Evolutionary conservation across 2,797 vertebrate species (phyloP), one percentile per base, ranked within the genome.

Genomic region (Ceyx erithaca): DNA sequence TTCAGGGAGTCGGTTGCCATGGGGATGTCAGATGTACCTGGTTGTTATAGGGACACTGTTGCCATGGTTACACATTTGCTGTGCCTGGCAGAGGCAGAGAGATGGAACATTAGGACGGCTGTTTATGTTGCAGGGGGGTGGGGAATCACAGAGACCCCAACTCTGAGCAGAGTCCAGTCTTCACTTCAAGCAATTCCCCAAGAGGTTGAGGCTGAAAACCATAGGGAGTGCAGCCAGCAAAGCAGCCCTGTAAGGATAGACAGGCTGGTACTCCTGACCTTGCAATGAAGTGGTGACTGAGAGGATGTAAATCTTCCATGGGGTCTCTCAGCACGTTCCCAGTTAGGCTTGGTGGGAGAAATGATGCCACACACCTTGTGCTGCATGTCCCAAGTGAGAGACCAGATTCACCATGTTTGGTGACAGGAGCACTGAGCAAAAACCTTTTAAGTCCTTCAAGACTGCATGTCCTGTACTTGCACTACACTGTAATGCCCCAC

Each of bases 11-110:
- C 1, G 2, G 94, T 96, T 94, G 90, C 90, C 73, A 94, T 92
- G 90, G 88, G 52, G 83, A 95, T 90, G 94, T 95, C 90, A 91
- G 87, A 95, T 90, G 73, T 88, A 96, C 94, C 93, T 96, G 93
- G 80, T 90, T 95, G 95, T 91, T 81, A 94, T 63, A 81, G 93
- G 83, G 90, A 94, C 77, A 91, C 55, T 35, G 94, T 96, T 95
- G 83, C 85, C 83, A 92, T 92, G 90, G 95, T 71, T 78, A 92
- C 30, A 9, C 0, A 0, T 59, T 96, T 95, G 66, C 94, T 91
- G 82, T 91, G 85, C 69, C 64, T 73, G 58, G 51, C 26, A 62
- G 70, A 85, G 43, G 81, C 37, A 37, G 37, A 37, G 37, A 37
- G 37, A 37, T 23, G 21, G 87, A 92, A 52, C 72, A 58, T 64